Base-by-base conservation (phyloP, 2,113 vertebrate genomes). In the Crotalus viridis region DNA sequence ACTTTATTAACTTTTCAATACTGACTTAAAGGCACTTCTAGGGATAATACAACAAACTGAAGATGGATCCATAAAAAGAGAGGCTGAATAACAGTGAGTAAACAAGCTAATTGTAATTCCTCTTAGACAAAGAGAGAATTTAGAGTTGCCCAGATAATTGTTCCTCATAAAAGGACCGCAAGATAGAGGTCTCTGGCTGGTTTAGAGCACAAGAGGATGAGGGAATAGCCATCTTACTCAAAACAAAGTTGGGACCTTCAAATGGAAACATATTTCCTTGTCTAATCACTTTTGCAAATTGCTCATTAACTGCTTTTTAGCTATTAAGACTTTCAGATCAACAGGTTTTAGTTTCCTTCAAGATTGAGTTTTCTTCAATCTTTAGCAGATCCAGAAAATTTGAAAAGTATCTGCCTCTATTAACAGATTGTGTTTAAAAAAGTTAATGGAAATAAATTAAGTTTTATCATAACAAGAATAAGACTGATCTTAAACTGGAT, bases 1-100 rank as follows among this genome's bases (percentile, higher is more conserved):
- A 57, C 5, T 52, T 88, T 90, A 94, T 64, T 61, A 56, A n/a
- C 61, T 64, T 64, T 64, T n/a, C 10, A 64, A n/a, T n/a, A 64
- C 10, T 93, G 93, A 95, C 90, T 89, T 92, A 74, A 33, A 74
- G 64, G 13, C 64, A 74, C 13, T 69, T 28, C 64, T 69, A 74
- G 12, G 5, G 13, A 33, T 10, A 33, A 69, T 33, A 33, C 33
- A 33, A 5, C 5, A 12, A 74, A 74, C n/a, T 74, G 64, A 74
- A 74, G 64, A 74, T 33, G 28, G n/a, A n/a, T 33, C 13, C 2
- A 33, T 33, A 74, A 74, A 74, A 74, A 74, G n/a, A 33, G 28
- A 74, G 13, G n/a, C 12, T 74, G 33, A 81, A 81, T 19, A 81
- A 33, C n/a, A 33, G 17, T 1, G 1, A 39, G 33, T 39, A 81